A percentile compares a stretch with the other conserved stretches of the same genome.
phyloP scores from a whole-genome alignment of 1,140 invertebrate species.

The Vollenhovia emeryi region DNA sequence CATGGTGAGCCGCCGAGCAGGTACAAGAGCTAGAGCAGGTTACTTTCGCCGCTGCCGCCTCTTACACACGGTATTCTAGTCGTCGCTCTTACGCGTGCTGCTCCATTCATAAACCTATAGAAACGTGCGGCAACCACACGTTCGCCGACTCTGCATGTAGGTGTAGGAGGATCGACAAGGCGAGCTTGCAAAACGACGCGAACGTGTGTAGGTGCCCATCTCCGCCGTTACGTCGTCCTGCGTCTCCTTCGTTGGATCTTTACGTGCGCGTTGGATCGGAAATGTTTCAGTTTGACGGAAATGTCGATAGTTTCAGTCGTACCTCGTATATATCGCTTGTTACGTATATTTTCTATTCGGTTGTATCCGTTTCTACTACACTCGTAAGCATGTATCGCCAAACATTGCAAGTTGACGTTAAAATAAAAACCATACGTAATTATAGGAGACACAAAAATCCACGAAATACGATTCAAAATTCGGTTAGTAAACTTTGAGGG shows the following conservation, averaged over 20 bases:
- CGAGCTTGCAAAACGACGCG: conserved; percentile 24
- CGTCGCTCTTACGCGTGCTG: conserved; percentile 81
- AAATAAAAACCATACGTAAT: too few species aligned
- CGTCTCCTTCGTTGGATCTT: neutral
- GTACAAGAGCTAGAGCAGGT: conserved; percentile 76
- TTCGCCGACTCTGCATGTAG: conserved; percentile 31
- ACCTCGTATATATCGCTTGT: neutral
- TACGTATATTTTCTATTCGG: conserved; percentile 2
- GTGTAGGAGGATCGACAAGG: conserved; percentile 38
- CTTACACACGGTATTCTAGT: conserved; percentile 78
- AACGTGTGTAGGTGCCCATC: conserved; percentile 10
- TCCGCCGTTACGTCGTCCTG: neutral
- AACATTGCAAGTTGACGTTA: too few species aligned
- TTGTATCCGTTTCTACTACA: neutral
- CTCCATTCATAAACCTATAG: conserved; percentile 80
- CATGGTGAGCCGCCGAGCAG: conserved; percentile 55
- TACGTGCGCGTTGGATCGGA: neutral
- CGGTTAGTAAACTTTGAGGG: neutral
- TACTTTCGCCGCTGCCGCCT: conserved; percentile 81
- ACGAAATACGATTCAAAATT: conserved; percentile 2
- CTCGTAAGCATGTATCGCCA: too few species aligned
- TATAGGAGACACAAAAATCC: too few species aligned
- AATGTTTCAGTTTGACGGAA: neutral
- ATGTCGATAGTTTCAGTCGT: neutral
- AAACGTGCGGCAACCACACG: conserved; percentile 64